Base-by-base conservation (phyloP, 2,888 invertebrate genomes). In the Netelia virgata region DNA sequence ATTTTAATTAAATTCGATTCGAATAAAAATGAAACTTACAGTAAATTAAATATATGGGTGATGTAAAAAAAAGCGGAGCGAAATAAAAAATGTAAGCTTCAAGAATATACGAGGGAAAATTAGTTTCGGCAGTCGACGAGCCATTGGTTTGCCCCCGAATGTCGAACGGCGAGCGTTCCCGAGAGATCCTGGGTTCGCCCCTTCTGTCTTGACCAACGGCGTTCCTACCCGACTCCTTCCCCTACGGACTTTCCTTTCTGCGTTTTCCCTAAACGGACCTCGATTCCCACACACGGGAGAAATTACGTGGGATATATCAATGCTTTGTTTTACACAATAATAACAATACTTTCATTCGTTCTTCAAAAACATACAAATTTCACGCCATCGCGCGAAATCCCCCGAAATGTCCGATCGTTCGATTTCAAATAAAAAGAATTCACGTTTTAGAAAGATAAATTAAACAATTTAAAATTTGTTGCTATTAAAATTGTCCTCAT, bases 101-200 rank as follows among this genome's bases (percentile, higher is more conserved):
- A 61, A 57, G 72, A 77, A 57, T 70, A 77, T 64, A 59, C 41
- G 57, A 70, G 69, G 77, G 50, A 36, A 36, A 77, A 84, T 78
- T 81, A 64, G 81, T 81, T 74, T 77, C 76, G 73, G 77, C 77
- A 81, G 81, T 84, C 84, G 73, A 74, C 50, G 36, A 84, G 81
- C 81, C 84, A 77, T 81, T 81, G 43, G 64, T 63, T 81, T 69
- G 20, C 20, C 81, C 36, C 61, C 61, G 53, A 28, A 73, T 78
- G 63, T 76, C 68, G 78, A 74, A 78, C 23, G 53, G 47, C 63
- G 69, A 73, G 80, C 41, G 50, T 80, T 47, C 20, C 8, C 36
- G 47, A 43, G 61, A 55, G 57, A 84, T 74, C 73, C 61, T 61
- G 81, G 36, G 36, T 68, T 63, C 69, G 77, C 69, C 69, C 69